Conservation (phyloP, 2,113 vertebrate genomes). For the Tor tambroides region DNA sequence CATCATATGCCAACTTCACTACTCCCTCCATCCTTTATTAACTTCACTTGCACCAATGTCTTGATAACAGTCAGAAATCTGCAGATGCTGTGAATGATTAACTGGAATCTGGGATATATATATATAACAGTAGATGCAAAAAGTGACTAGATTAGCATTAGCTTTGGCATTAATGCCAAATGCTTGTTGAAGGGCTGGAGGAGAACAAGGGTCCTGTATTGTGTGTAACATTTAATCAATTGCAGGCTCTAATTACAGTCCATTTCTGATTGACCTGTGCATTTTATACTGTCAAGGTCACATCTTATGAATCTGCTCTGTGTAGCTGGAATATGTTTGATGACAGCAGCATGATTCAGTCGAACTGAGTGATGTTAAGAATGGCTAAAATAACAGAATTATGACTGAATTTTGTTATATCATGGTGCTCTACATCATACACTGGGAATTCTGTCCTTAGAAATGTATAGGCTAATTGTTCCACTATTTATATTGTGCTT, state of each 20-base stretch:
- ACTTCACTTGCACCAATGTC: neutral
- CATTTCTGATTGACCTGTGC: neutral
- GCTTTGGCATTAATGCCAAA: neutral
- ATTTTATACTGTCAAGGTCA: conserved; percentile 8
- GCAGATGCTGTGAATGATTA: neutral
- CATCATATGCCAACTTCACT: conserved; percentile 28
- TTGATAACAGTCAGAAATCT: neutral
- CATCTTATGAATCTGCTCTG: conserved; percentile 11
- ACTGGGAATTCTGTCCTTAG: conserved; percentile 65
- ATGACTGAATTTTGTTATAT: neutral
- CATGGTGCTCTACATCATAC: conserved; percentile 60
- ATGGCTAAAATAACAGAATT: neutral
- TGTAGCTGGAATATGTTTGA: neutral
- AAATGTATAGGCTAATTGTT: conserved; percentile 47
- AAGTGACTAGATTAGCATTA: neutral
- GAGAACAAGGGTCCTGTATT: neutral
- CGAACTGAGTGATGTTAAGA: neutral
- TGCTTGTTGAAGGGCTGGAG: neutral
- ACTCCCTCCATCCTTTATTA: neutral
- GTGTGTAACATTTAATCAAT: neutral
- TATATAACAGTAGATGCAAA: neutral
- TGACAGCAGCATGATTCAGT: neutral
- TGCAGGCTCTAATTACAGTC: conserved; percentile 7
- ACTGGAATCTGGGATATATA: neutral
- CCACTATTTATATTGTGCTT: conserved; percentile 38